Base-by-base conservation (phyloP, 1,140 invertebrate species). In the Magallana ariakensis region DNA sequence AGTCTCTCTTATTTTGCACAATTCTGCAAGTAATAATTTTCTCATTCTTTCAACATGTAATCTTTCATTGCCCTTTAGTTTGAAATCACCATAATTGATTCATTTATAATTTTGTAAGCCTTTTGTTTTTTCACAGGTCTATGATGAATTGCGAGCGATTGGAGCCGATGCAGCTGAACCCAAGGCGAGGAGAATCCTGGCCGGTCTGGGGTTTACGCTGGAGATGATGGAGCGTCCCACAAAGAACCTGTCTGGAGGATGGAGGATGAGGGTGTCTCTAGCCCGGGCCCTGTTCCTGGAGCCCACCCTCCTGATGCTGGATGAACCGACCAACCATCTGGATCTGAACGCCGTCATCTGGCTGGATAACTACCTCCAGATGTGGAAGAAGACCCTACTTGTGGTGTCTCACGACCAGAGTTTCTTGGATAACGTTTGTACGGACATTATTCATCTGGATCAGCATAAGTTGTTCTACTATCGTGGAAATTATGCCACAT, bases 361-460 rank as follows among this genome's bases (percentile, higher is more conserved):
- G 99, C 95, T 99, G 13, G 99, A 99, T 93, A 99, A 99, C 94
- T 99, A 99, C 95, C 95, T 99, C 16, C 98, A 99, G 96, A 96
- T 96, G 2, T 99, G 99, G 99, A 99, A 99, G 94, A 99, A 99
- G 93, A 99, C 99, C 0, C 95, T 99, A 2, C 94, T 99, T 4
- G 97, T 99, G 86, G 99, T 99, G 13, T 99, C 99, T 92, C 99
- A 99, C 96, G 99, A 99, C 95, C 98, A 99, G 94, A 99, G 98
- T 92, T 99, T 99, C 95, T 96, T 99, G 85, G 99, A 99, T 94
- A 99, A 99, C 93, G 98, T 99, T 5, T 99, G 99, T 94, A 99
- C 99, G 89, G 99, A 99, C 95, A 98, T 99, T 75, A 98, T 99
- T 87, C 99, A 99, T 95, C 95, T 99, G 84, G 98, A 99, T 93